These are phyloP conservation scores for Leiothrix lutea DNA, from an alignment of 2,113 vertebrate genomes.

Conservation along the genomic window DNA sequence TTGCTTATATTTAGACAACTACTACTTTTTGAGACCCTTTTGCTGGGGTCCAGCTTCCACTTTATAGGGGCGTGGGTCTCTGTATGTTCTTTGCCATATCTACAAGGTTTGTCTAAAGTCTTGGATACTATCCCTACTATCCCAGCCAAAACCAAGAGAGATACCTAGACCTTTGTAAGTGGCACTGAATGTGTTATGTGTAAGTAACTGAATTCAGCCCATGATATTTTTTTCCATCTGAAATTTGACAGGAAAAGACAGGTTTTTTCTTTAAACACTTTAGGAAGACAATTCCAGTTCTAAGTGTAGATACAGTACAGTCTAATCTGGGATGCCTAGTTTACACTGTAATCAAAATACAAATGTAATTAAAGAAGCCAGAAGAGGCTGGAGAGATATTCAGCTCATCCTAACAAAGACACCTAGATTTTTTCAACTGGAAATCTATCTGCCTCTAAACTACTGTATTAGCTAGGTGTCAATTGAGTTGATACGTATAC, in stretches of 20 bases:
- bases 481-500: not conserved
- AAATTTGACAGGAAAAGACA: not conserved
- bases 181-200: not conserved
- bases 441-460: not conserved
- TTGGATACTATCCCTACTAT: not conserved
- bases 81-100: not conserved
- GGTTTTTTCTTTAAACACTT: not conserved
- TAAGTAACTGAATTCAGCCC: not conserved
- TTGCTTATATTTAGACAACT: not conserved
- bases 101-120: not conserved
- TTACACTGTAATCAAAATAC: not conserved
- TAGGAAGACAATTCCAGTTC: rapidly evolving
- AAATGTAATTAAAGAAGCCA: not conserved
- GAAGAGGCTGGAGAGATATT: not conserved
- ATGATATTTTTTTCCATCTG: not conserved
- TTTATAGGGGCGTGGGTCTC: not conserved
- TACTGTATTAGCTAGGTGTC: not conserved
- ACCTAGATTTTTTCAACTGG: not conserved
- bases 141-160: not conserved
- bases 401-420: not conserved
- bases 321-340: not conserved
- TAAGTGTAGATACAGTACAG: not conserved
- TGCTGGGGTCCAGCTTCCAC: not conserved
- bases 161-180: not conserved
- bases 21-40: not conserved